Evolutionary conservation across 1,140 invertebrate species (phyloP).

Genomic region (Latrodectus geometricus): DNA sequence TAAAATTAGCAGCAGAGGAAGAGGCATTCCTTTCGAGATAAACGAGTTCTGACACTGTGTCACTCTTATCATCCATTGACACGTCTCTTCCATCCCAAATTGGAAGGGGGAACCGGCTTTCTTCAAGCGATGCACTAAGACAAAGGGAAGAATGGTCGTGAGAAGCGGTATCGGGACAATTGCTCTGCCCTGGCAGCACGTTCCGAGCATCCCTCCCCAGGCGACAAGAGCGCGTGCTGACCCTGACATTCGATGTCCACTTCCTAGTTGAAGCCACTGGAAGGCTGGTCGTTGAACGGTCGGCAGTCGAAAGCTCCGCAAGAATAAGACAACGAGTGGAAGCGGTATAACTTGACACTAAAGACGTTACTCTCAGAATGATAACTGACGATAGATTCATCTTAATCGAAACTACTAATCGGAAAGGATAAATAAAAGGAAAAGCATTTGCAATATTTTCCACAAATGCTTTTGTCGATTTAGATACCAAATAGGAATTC

Average conservation of each 20-base stretch:
- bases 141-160: constrained; percentile 1
- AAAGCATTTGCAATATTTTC: too few relatives aligned
- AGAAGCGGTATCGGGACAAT: constrained; percentile 4
- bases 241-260: constrained; percentile 35
- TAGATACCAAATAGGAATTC: too few relatives aligned
- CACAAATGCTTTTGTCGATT: too few relatives aligned
- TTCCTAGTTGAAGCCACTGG: constrained; percentile 12
- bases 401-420: too few relatives aligned
- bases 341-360: too few relatives aligned
- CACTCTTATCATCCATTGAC: not conserved
- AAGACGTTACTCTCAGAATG: too few relatives aligned
- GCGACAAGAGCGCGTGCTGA: constrained; percentile 14
- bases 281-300: too few relatives aligned
- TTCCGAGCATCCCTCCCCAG: not conserved
- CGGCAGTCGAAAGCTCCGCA: too few relatives aligned
- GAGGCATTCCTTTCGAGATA: not conserved
- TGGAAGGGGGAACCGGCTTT: not conserved
- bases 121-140: not conserved
- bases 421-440: too few relatives aligned
- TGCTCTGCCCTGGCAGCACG: not conserved
- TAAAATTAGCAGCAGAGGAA: too few relatives aligned
- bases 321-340: too few relatives aligned
- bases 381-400: too few relatives aligned
- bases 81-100: not conserved
- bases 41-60: not conserved